Percentiles rank a stretch among this genome's conserved stretches.
These are phyloP conservation scores for Cairina moschata DNA, from an alignment of 2,113 vertebrate genomes.

Conservation along the genomic window DNA sequence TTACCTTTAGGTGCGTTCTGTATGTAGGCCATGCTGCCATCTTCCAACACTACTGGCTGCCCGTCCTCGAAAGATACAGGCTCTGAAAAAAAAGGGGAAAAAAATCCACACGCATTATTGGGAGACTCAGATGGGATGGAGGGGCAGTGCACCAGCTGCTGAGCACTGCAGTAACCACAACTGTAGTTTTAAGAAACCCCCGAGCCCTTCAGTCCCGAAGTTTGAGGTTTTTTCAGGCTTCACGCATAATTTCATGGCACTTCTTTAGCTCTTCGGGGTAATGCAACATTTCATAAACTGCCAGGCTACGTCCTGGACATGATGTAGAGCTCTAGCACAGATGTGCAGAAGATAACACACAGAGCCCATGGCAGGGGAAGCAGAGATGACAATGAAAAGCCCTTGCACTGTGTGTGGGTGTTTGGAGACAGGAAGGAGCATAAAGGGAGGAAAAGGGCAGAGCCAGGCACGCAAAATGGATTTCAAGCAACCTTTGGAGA, in stretches of 20 bases:
- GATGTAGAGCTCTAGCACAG: background rate
- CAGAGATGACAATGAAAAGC: background rate
- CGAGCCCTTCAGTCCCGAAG: background rate
- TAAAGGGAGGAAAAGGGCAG: background rate
- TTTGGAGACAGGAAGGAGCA: background rate
- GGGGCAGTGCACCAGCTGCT: background rate
- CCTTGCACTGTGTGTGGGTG: no score
- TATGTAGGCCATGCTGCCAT: conserved; percentile 82
- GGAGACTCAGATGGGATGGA: background rate
- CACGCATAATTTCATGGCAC: background rate
- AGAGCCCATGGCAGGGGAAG: background rate
- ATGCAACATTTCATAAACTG: background rate
- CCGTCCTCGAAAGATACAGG: conserved; percentile 81
- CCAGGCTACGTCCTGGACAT: background rate
- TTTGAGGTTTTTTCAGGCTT: background rate
- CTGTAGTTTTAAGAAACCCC: background rate
- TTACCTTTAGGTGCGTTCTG: conserved; percentile 81
- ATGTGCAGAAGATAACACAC: background rate
- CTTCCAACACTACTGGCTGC: conserved; percentile 82
- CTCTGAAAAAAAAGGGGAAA: conserved; percentile 52
- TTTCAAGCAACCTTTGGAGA: background rate
- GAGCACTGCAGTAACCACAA: background rate
- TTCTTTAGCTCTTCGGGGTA: background rate
- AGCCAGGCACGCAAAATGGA: background rate
- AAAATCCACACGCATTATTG: background rate